These are phyloP conservation scores for Toxotes lorentzi DNA, from an alignment of 2,797 vertebrate species.

Conservation along the genomic window DNA sequence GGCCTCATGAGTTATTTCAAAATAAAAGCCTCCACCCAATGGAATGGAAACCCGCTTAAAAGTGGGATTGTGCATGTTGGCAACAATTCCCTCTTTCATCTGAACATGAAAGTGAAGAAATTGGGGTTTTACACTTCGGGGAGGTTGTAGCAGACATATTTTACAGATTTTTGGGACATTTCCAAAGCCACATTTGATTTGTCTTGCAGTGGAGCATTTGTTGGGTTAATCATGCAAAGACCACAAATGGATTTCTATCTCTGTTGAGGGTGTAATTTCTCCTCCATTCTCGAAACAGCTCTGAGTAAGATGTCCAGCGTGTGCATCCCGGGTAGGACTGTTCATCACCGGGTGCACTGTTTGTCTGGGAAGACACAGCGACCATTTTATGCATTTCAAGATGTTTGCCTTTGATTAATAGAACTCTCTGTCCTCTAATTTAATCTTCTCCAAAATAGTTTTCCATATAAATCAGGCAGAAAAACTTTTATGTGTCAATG, in stretches of 20 bases:
- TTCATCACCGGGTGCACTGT: constrained; percentile 37
- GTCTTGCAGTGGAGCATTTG: constrained; percentile 61
- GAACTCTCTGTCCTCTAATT: constrained; percentile 31
- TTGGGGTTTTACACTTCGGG: constrained; percentile 47
- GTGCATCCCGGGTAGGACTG: constrained; percentile 25
- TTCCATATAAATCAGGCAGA: constrained; percentile 51
- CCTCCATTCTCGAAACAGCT: constrained; percentile 53
- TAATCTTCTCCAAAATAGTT: constrained; percentile 36
- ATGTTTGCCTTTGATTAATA: constrained; percentile 44
- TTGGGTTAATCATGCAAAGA: constrained; percentile 55
- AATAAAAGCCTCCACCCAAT: constrained; percentile 38
- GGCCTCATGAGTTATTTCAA: constrained; percentile 24
- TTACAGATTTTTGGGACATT: constrained; percentile 54
- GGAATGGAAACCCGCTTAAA: constrained; percentile 30
- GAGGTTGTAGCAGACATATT: constrained; percentile 51
- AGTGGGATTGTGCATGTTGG: constrained; percentile 26
- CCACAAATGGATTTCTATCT: constrained; percentile 64
- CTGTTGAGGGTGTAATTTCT: constrained; percentile 69
- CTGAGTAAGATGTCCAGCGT: constrained; percentile 31
- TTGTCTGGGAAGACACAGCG: constrained; percentile 38
- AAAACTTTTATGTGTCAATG: constrained; percentile 3
- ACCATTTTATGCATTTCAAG: constrained; percentile 33
- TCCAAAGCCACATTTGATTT: constrained; percentile 68
- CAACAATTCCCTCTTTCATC: constrained; percentile 53
- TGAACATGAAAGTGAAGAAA: constrained; percentile 60